Conservation (phyloP, 2,113 vertebrate species). For the Sinosuthora webbiana region DNA sequence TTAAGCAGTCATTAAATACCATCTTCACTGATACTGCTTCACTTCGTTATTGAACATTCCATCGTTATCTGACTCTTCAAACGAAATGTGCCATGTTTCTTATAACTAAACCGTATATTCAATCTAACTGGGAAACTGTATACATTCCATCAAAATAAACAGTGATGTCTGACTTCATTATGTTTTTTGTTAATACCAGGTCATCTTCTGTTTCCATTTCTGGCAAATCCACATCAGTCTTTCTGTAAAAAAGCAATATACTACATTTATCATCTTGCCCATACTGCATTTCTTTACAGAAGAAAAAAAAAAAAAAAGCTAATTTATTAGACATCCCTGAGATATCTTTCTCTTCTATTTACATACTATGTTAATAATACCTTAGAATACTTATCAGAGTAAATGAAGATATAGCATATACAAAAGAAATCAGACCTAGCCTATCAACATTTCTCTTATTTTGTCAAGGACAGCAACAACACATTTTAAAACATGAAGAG, state of each 20-base stretch:
- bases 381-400: neutral
- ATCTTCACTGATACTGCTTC: neutral
- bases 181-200: neutral
- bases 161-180: neutral
- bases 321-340: neutral
- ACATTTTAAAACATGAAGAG: neutral
- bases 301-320: neutral
- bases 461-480: neutral
- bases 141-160: neutral
- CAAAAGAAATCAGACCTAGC: neutral
- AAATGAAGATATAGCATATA: neutral
- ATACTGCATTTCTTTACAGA: neutral
- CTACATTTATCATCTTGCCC: neutral
- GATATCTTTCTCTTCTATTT: neutral
- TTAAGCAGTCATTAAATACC: neutral
- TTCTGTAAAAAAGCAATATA: neutral
- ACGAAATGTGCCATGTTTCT: neutral
- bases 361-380: neutral
- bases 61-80: neutral
- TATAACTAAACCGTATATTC: neutral
- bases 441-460: neutral
- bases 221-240: neutral
- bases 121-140: neutral
- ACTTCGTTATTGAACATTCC: neutral
- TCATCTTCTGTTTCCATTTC: neutral